Evolutionary conservation across 2,113 vertebrate species (phyloP), one percentile per base, ranked within the genome.

Genomic region (Neomonachus schauinslandi): DNA sequence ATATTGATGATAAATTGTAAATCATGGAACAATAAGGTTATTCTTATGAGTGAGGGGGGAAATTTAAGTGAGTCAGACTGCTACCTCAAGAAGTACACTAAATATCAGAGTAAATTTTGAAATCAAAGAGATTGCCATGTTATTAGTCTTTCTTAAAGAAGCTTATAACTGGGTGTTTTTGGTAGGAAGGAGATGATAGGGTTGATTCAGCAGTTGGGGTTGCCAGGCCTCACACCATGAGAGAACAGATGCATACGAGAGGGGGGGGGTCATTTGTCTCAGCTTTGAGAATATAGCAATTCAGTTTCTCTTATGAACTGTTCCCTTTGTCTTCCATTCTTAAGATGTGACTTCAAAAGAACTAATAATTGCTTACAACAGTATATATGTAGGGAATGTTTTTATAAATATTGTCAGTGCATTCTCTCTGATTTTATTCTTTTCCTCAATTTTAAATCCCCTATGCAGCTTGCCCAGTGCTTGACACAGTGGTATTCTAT

Each of bases 281-380:
- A 63, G 7, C 76, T 93, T 86, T 86, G 28, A 92, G 24, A 89
- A 72, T 76, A 46, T 5, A 65, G 0, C 16, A 28, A 26, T 85
- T 89, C 11, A 67, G 46, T 24, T 81, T 91, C 53, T 63, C 1
- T 72, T 94, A 85, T 2, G 1, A 61, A 53, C 51, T 61, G 2
- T 53, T 74, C 5, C 36, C 46, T 74, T 82, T 74, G 22, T 33
- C 28, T 92, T 67, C 57, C 9, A 9, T 94, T 94, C 33, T 71
- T 77, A 79, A 72, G 39, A 10, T 84, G 4, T 91, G 79, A 92
- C 72, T 85, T 97, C 42, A 79, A 55, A 91, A 92, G 69, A 89
- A 49, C n/a, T 53, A 55, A 77, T 77, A 9, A 33, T 82, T 69
- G 77, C 6, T 53, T 59, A 19, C 36, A 28, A 51, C 1, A 61